Evolutionary conservation across 2,113 vertebrate genomes (phyloP).

Genomic region (Anthoscopus minutus): DNA sequence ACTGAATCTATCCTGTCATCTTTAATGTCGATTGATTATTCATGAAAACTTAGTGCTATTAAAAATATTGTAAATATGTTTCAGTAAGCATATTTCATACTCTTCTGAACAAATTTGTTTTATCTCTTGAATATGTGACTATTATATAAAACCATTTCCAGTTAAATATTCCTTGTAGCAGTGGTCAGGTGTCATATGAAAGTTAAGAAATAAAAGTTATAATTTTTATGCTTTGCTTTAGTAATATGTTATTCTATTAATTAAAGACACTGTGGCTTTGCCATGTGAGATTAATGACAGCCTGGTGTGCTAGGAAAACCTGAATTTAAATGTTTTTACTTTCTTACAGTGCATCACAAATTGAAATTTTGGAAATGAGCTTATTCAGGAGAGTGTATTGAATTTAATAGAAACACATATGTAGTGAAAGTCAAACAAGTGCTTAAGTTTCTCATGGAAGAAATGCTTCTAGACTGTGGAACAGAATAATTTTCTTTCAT

Average conservation of each 20-base stretch:
- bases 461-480: background rate
- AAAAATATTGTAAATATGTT: slow-evolving; percentile 5
- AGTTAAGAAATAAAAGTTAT: background rate
- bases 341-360: slow-evolving; percentile 21
- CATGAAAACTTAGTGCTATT: background rate
- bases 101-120: slow-evolving; percentile 2
- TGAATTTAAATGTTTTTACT: slow-evolving; percentile 34
- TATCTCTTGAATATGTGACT: background rate
- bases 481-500: background rate
- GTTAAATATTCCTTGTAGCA: background rate
- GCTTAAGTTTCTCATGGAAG: background rate
- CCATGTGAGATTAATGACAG: slow-evolving; percentile 25
- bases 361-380: background rate
- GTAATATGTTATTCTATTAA: slow-evolving; percentile 7
- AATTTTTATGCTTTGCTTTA: slow-evolving; percentile 3
- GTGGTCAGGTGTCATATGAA: slow-evolving; percentile 1
- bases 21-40: background rate
- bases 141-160: background rate
- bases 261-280: slow-evolving; percentile 23
- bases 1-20: background rate
- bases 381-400: slow-evolving; percentile 1
- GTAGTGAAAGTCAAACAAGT: slow-evolving; percentile 5
- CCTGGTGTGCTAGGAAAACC: background rate
- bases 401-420: slow-evolving; percentile 16
- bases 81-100: background rate